Evolutionary conservation across 2,113 vertebrate species (phyloP).

Genomic region (Emydura subglobosa): DNA sequence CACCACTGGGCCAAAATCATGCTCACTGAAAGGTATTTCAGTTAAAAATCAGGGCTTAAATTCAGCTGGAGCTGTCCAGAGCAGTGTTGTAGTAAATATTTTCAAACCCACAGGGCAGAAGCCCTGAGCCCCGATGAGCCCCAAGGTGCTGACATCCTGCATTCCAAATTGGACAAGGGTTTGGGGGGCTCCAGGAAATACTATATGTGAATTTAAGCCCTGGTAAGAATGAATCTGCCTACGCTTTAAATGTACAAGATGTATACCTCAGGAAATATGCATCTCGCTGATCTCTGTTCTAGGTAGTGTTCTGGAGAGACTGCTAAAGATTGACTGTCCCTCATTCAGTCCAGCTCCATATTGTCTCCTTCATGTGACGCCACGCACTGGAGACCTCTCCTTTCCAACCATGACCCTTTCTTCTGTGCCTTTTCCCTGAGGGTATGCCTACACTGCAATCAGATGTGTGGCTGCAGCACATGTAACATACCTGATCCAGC

Average conservation of each 20-base stretch:
- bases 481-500: neutral
- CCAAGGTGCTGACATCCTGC: no score
- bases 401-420: neutral
- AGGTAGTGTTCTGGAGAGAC: neutral
- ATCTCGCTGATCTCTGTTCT: neutral
- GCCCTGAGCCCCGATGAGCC: neutral
- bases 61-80: no score
- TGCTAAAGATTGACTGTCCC: neutral
- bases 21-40: neutral
- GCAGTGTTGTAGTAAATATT: neutral
- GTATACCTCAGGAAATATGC: neutral
- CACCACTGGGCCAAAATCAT: neutral
- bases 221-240: neutral
- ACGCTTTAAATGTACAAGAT: neutral
- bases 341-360: neutral
- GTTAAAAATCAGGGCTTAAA: no score
- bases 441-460: neutral
- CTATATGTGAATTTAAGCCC: no score
- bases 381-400: neutral
- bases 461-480: neutral
- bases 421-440: neutral
- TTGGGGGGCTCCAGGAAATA: no score
- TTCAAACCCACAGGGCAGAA: neutral
- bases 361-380: neutral
- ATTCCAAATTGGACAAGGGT: no score